These are phyloP conservation scores for Scaptomyza tumidula DNA, from an alignment of 2,888 invertebrate species.

Conservation along the genomic window DNA sequence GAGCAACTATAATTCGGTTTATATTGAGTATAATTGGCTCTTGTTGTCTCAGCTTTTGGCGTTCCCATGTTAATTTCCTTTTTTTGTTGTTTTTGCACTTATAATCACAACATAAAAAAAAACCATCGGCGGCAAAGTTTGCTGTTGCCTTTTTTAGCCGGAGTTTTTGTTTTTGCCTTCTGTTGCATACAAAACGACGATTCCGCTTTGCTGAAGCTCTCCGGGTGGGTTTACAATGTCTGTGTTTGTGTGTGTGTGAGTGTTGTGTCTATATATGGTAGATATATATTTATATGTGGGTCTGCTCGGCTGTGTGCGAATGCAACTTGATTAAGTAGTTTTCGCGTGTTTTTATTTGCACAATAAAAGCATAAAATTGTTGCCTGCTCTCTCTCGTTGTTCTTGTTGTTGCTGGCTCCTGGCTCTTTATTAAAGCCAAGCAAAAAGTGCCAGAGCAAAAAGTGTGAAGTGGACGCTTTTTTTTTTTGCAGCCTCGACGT, in stretches of 20 bases:
- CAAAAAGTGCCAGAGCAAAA: conserved; percentile 61
- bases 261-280: conserved; percentile 2
- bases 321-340: conserved; percentile 82
- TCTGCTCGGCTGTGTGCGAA: conserved; percentile 20
- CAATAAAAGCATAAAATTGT: conserved; percentile 75
- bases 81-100: conserved; percentile 30
- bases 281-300: conserved; percentile 13
- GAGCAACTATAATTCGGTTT: conserved; percentile 24
- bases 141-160: conserved; percentile 43
- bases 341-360: conserved; percentile 80
- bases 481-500: conserved; percentile 24
- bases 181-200: conserved; percentile 55
- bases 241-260: background rate
- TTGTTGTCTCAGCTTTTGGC: conserved; percentile 65
- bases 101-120: conserved; percentile 40
- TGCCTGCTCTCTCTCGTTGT: conserved; percentile 18
- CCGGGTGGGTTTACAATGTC: background rate
- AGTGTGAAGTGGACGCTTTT: conserved; percentile 66
- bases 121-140: conserved; percentile 55
- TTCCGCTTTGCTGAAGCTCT: conserved; percentile 38
- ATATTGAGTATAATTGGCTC: background rate
- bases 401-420: conserved; percentile 15
- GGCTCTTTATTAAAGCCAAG: conserved; percentile 51
- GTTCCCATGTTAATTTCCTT: conserved; percentile 42
- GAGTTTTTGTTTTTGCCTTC: conserved; percentile 52